Evolutionary conservation across 1,140 invertebrate species (phyloP).

Genomic region (Centruroides sculpturatus): DNA sequence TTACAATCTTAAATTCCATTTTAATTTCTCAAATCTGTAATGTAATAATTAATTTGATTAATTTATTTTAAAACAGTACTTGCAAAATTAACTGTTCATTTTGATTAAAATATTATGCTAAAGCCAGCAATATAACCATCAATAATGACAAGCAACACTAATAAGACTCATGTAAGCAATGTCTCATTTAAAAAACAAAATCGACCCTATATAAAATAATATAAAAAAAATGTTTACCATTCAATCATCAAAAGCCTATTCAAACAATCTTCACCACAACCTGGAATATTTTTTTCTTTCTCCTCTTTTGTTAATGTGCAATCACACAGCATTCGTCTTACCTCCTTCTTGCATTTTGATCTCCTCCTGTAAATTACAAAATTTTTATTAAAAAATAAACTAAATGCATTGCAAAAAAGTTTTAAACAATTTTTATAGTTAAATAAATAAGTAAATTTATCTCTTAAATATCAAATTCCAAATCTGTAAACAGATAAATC

Average conservation of each 20-base stretch:
- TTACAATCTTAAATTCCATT: no score
- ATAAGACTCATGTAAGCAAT: background rate
- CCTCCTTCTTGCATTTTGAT: slow-evolving; percentile 62
- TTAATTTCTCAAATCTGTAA: no score
- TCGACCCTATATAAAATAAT: background rate
- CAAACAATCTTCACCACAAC: slow-evolving; percentile 89
- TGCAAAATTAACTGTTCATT: no score
- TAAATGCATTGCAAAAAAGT: no score
- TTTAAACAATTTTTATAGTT: no score
- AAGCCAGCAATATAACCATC: slow-evolving; percentile 1
- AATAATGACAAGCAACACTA: no score
- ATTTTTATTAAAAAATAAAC: no score
- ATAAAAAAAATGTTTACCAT: slow-evolving; percentile 47
- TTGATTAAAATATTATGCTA: background rate
- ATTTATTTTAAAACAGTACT: no score
- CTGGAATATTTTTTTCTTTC: slow-evolving; percentile 58
- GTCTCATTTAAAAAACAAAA: slow-evolving; percentile 1
- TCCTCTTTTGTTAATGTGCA: slow-evolving; percentile 83
- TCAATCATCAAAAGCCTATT: slow-evolving; percentile 96
- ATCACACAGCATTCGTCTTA: slow-evolving; percentile 86
- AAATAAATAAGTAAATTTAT: no score
- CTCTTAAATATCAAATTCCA: no score
- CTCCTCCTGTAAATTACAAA: slow-evolving; percentile 26
- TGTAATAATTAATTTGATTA: no score
- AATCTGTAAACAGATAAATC: no score